These are phyloP conservation scores for Cynodonichthys magdalenae DNA, from an alignment of 2,797 vertebrate species.

Conservation along the genomic window DNA sequence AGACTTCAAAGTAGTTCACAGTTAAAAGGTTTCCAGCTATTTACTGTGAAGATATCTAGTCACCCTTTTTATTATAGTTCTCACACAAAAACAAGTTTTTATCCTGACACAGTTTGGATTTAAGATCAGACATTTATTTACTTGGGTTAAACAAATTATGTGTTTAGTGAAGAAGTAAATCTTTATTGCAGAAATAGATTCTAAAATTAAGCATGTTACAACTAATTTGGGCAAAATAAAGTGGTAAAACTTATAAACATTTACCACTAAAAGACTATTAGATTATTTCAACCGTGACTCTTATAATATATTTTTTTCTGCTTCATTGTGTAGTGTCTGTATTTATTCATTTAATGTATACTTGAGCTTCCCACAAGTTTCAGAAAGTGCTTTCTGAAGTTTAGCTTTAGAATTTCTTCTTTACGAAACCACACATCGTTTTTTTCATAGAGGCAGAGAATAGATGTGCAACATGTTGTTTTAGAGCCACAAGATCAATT, in stretches of 20 bases:
- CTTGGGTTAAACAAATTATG: constrained; percentile 27
- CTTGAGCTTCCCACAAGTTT: neutral
- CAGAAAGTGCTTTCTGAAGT: constrained; percentile 24
- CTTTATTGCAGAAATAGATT: constrained; percentile 6
- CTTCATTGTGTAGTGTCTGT: neutral
- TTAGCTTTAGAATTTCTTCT: constrained; percentile 14
- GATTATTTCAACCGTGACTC: neutral
- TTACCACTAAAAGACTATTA: neutral
- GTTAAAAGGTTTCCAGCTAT: constrained; percentile 15
- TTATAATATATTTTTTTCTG: constrained; percentile 2
- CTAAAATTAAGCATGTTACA: constrained; percentile 13
- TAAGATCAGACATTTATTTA: constrained; percentile 24
- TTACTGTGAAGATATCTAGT: constrained; percentile 4
- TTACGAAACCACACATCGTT: neutral
- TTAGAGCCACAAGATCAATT: constrained; percentile 12
- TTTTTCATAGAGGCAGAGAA: constrained; percentile 24
- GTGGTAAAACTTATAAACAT: neutral
- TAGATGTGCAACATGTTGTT: neutral
- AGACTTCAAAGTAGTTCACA: constrained; percentile 6
- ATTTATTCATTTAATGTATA: constrained; percentile 10
- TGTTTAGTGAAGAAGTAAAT: constrained; percentile 28
- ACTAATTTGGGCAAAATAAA: constrained; percentile 2
- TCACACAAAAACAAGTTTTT: constrained; percentile 19
- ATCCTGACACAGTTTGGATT: constrained; percentile 38
- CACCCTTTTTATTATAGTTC: constrained; percentile 25